Conservation (phyloP, 1,140 invertebrate genomes). For the Bactericera cockerelli region DNA sequence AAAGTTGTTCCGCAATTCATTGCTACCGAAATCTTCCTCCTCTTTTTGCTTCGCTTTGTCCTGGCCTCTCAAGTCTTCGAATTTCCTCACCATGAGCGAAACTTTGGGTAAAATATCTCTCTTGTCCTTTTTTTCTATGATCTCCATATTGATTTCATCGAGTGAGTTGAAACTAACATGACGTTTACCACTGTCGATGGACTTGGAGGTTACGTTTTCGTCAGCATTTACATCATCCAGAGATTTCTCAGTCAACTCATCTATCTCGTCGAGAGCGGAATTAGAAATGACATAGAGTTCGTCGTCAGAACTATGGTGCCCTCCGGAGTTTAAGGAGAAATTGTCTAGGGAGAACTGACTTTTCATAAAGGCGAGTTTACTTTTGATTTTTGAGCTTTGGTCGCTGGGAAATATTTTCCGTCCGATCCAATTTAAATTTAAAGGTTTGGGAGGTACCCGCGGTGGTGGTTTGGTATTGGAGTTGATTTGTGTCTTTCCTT, state of each 20-base stretch:
- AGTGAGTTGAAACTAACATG: neutral
- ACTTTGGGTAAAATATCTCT: constrained; percentile 18
- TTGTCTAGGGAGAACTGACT: constrained; percentile 3
- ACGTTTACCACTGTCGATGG: neutral
- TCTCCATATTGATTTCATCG: neutral
- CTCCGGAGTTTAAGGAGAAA: neutral
- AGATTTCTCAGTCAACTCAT: neutral
- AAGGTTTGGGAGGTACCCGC: constrained; percentile 48
- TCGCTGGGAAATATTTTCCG: neutral
- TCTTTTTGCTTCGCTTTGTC: constrained; percentile 13
- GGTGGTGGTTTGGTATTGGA: constrained; percentile 31
- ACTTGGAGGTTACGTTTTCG: neutral
- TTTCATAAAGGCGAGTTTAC: constrained; percentile 6
- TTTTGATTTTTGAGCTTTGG: constrained; percentile 1
- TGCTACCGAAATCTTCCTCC: constrained; percentile 11
- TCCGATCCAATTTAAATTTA: neutral
- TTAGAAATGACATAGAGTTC: constrained; percentile 24
- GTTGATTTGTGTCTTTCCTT: neutral
- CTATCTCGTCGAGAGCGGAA: constrained; percentile 20
- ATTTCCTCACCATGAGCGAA: constrained; percentile 24
- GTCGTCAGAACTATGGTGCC: constrained; percentile 17
- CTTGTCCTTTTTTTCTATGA: neutral
- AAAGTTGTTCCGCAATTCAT: constrained; percentile 39
- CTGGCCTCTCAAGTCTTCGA: constrained; percentile 21
- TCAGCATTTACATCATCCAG: neutral